Evolutionary conservation across 1,140 invertebrate genomes (phyloP), one percentile per base, ranked within the genome.

Genomic region (Nebria ingens): DNA sequence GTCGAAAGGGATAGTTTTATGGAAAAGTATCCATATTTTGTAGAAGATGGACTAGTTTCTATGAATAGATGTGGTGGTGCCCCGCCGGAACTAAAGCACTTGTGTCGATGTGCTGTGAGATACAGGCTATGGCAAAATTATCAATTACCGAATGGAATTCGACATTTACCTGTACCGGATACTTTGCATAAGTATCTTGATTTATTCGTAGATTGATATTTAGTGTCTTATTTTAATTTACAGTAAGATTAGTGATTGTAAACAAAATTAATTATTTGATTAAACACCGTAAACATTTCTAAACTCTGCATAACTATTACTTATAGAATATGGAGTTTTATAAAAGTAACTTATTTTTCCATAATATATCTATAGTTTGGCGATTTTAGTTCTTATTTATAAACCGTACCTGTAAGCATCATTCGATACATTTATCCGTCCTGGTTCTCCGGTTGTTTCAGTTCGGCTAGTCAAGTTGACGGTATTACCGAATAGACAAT

Each of bases 401-500:
- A 34, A 45, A 45, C 70, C 73, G 76, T 79, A 97, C 92, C 79
- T 87, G 76, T 96, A 95, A 56, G 92, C 92, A 61, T 90, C 86
- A 68, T 96, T 89, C 2, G 93, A 96, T 22, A 97, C 89, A 69
- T 97, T 98, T 52, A 97, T 96, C 65, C 82, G 84, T 2, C 93
- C 93, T 2, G 86, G 85, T 53, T 86, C 81, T 2, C 94, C 93
- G 0, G 93, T 97, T 15, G 93, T 97, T 75, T 98, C 94, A 1
- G 92, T 96, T 58, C 94, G 78, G 67, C 91, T 95, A 23, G 93
- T 96, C 19, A 97, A 71, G 73, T 97, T 97, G 0, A 98, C 94
- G 0, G 93, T 97, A 71, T 97, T 97, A 17, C 94, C 94, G 68
- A 97, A 98, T 1, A 98, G 79, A 73, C 93, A 97, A 68, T 97